phyloP scores from a whole-genome alignment of 1,140 invertebrate genomes.

The Sarcophaga peregrina region DNA sequence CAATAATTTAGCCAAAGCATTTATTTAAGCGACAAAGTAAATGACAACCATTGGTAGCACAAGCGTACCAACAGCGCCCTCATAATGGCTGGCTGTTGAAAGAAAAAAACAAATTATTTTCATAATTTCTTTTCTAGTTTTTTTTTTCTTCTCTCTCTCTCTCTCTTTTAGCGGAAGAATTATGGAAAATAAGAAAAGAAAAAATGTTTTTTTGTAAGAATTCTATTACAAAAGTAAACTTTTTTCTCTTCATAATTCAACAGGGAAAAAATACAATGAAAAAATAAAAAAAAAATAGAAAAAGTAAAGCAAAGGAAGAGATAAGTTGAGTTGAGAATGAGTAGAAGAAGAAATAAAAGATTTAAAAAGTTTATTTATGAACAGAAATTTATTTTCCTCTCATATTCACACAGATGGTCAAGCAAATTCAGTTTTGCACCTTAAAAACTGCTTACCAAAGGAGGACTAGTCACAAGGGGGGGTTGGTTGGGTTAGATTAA shows the following conservation, averaged over 20 bases:
- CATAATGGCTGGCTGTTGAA: no score
- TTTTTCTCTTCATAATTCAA: no score
- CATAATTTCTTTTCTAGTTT: neutral
- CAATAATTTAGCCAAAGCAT: slow-evolving; percentile 24
- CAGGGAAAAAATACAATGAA: neutral
- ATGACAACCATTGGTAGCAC: slow-evolving; percentile 3
- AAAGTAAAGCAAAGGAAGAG: no score
- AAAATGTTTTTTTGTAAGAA: neutral
- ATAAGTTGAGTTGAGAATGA: no score
- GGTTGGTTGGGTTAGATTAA: neutral
- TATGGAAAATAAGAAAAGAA: neutral
- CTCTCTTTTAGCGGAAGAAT: neutral
- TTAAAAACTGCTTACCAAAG: neutral
- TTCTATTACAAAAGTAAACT: no score
- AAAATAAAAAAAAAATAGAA: neutral
- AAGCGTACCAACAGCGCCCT: neutral
- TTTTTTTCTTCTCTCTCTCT: no score
- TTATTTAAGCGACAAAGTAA: slow-evolving; percentile 27
- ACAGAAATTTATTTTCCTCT: slow-evolving; percentile 24
- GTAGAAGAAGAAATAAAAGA: neutral
- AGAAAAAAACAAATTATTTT: neutral
- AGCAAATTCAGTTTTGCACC: slow-evolving; percentile 29
- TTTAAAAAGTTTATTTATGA: slow-evolving; percentile 28
- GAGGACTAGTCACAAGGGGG: neutral
- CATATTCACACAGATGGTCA: slow-evolving; percentile 32